phyloP scores from a whole-genome alignment of 2,113 vertebrate species.

The Entelurus aequoreus region DNA sequence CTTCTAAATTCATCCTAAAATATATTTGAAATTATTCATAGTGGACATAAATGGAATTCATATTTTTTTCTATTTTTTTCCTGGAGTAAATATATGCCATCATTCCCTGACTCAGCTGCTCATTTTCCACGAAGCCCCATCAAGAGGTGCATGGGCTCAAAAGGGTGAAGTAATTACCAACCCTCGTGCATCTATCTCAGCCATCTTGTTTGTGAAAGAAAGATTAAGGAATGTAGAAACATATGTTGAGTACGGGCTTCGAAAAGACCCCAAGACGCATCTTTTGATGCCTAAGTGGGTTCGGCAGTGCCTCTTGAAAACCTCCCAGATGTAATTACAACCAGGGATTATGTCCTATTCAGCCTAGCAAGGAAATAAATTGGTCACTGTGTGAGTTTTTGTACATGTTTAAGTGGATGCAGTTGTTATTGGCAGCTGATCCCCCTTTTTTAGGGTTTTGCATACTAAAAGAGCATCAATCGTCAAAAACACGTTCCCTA shows the following conservation, averaged over 20 bases:
- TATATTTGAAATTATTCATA: no score
- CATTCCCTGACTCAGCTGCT: constrained; percentile 39
- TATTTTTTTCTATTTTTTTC: no score
- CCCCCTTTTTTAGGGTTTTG: constrained; percentile 1
- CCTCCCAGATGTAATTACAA: constrained; percentile 56
- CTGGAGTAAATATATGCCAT: not conserved
- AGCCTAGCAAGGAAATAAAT: constrained; percentile 44
- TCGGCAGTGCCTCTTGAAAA: constrained; percentile 29
- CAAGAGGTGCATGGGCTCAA: constrained; percentile 17
- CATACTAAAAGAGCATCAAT: constrained; percentile 6
- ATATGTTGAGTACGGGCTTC: constrained; percentile 53
- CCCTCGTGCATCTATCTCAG: constrained; percentile 23
- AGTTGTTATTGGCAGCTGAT: constrained; percentile 44
- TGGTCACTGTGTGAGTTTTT: constrained; percentile 54
- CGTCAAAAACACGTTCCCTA: not conserved
- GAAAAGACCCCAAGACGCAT: constrained; percentile 36
- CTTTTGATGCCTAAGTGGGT: constrained; percentile 35
- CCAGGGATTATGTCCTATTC: constrained; percentile 49
- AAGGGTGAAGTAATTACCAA: constrained; percentile 44
- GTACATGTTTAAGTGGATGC: constrained; percentile 39
- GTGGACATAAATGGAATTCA: no score
- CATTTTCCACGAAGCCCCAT: constrained; percentile 37
- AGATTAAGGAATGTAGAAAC: constrained; percentile 56
- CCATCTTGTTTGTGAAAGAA: constrained; percentile 40
- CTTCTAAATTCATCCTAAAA: no score